Conservation (phyloP, 1,140 invertebrate genomes). For the Oryzaephilus surinamensis region DNA sequence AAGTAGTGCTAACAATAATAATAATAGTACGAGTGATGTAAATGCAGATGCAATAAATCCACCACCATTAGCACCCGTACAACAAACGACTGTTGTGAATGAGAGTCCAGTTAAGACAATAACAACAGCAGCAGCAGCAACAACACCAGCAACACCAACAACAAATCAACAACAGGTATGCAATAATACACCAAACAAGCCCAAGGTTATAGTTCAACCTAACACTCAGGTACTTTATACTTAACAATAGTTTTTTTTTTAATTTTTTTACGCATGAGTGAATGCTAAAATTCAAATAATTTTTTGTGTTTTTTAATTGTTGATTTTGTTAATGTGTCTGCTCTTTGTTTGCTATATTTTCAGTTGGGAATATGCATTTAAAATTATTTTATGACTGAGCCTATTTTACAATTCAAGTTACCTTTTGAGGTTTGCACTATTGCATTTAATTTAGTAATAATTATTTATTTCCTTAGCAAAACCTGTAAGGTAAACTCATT, state of each 20-base stretch:
- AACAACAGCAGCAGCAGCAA: slow-evolving; percentile 4
- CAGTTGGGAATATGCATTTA: no score
- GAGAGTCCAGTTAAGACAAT: slow-evolving; percentile 2
- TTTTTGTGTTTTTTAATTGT: neutral
- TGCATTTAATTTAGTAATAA: no score
- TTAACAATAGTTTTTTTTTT: neutral
- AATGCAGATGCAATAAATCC: slow-evolving; percentile 31
- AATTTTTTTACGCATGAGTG: neutral
- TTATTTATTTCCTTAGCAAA: no score
- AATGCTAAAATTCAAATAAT: neutral
- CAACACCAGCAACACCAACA: slow-evolving; percentile 7
- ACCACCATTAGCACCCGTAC: slow-evolving; percentile 40
- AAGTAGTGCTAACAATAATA: slow-evolving; percentile 17
- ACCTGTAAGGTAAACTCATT: no score
- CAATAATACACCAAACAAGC: slow-evolving; percentile 22
- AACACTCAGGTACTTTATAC: slow-evolving; percentile 15
- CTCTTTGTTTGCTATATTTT: neutral
- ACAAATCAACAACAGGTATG: slow-evolving; percentile 33
- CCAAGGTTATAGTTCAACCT: slow-evolving; percentile 28
- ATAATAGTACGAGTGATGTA: neutral
- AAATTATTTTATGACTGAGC: no score
- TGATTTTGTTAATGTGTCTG: neutral
- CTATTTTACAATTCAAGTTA: no score
- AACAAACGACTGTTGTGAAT: slow-evolving; percentile 27
- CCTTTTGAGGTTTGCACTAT: no score